Evolutionary conservation across 2,797 vertebrate genomes (phyloP).

Genomic region (Pangasius macronema): DNA sequence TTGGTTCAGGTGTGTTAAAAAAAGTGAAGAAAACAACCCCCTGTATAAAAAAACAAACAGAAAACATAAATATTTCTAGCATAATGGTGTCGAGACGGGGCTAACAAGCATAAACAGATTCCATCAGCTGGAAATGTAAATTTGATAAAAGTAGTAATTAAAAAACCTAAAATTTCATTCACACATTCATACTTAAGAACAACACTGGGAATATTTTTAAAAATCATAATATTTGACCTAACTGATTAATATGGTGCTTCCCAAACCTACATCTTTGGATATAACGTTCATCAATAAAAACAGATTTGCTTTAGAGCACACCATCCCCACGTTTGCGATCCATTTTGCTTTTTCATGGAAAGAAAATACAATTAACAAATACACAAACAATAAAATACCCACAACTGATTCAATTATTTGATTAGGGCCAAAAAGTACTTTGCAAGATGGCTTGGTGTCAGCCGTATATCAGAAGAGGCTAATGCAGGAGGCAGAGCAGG

Average conservation of each 20-base stretch:
- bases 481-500: constrained; percentile 33
- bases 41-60: not conserved
- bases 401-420: constrained; percentile 51
- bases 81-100: not conserved
- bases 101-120: not conserved
- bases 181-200: not conserved
- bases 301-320: constrained; percentile 10
- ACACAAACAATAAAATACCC: constrained; percentile 36
- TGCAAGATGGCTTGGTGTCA: constrained; percentile 40
- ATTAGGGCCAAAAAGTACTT: constrained; percentile 38
- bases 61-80: not conserved
- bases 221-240: constrained; percentile 3
- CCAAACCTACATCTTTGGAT: not conserved
- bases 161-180: not conserved
- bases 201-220: not conserved
- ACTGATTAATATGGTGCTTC: not conserved
- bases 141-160: not conserved
- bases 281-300: constrained; percentile 14
- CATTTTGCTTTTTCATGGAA: constrained; percentile 31
- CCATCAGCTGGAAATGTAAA: not conserved
- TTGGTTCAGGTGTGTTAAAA: constrained; percentile 19
- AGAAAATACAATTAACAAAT: constrained; percentile 48
- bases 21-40: not conserved
- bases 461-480: constrained; percentile 23
- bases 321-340: not conserved